phyloP scores from a whole-genome alignment of 2,113 vertebrate genomes.

The Fulmarus glacialis region DNA sequence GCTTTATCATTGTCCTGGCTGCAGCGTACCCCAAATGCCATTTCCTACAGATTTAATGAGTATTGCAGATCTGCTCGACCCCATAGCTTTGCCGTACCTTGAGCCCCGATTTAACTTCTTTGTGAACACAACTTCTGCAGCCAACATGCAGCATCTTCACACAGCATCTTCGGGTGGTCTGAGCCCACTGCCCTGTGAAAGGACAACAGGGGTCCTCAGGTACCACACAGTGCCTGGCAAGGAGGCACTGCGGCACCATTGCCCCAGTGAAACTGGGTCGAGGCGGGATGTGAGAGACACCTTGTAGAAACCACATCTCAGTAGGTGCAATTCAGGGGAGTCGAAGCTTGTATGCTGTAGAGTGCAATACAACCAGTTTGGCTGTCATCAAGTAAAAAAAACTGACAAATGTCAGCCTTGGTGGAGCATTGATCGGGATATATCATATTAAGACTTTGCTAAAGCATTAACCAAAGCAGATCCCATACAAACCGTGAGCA shows the following conservation, averaged over 20 bases:
- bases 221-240: neutral
- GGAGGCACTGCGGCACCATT: neutral
- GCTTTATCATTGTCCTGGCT: neutral
- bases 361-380: neutral
- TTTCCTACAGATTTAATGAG: neutral
- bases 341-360: neutral
- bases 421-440: neutral
- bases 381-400: neutral
- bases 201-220: neutral
- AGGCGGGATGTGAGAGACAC: accelerated
- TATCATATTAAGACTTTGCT: accelerated
- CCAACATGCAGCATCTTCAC: neutral
- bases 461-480: neutral
- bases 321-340: neutral
- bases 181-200: neutral
- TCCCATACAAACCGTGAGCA: neutral
- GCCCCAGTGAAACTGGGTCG: neutral
- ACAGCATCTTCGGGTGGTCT: neutral
- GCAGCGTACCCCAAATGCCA: neutral
- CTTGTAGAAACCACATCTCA: neutral
- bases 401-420: neutral
- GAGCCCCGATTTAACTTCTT: neutral
- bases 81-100: neutral
- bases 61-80: neutral
- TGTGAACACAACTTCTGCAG: neutral